Conservation (phyloP, 2,113 vertebrate species). For the Chaenogobius annularis region DNA sequence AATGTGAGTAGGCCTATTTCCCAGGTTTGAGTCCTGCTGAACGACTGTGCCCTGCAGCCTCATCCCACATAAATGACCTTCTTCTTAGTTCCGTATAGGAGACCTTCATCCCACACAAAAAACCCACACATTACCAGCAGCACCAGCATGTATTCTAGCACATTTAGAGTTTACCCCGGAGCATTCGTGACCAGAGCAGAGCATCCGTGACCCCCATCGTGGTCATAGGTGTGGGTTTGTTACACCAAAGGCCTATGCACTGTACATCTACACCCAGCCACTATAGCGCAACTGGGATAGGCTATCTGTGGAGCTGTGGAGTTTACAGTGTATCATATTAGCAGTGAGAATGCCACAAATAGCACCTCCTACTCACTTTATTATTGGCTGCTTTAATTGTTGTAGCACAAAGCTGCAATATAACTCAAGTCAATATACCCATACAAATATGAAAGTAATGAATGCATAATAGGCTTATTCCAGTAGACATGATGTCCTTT, state of each 20-base stretch:
- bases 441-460: neutral
- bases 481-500: constrained; percentile 9
- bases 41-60: constrained; percentile 48
- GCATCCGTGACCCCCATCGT: too few species aligned
- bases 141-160: constrained; percentile 2
- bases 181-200: neutral
- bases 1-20: neutral
- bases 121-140: constrained; percentile 51
- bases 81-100: constrained; percentile 10
- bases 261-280: too few species aligned
- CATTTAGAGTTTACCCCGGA: neutral
- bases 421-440: constrained; percentile 2
- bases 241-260: too few species aligned
- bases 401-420: neutral
- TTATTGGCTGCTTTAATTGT: constrained; percentile 23
- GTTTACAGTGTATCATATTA: constrained; percentile 25
- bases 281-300: neutral
- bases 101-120: constrained; percentile 45
- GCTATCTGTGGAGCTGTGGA: neutral
- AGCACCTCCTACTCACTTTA: constrained; percentile 42
- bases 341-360: constrained; percentile 21
- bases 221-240: too few species aligned
- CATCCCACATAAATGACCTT: constrained; percentile 64
- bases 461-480: neutral
- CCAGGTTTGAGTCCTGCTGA: constrained; percentile 23